Evolutionary conservation across 2,797 vertebrate species (phyloP), one percentile per base, ranked within the genome.

Genomic region (Lateolabrax maculatus): DNA sequence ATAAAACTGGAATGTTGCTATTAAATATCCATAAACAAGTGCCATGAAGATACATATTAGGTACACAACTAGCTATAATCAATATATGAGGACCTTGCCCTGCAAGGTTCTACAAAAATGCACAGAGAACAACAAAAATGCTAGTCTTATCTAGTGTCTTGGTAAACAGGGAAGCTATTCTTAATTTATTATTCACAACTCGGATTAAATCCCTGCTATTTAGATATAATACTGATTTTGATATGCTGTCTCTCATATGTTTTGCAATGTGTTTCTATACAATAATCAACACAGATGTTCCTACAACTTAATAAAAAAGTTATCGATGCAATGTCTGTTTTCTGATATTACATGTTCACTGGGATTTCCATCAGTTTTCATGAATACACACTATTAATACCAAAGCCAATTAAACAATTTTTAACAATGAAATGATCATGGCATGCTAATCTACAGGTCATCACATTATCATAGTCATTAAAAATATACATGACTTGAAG

Each of bases 101-200:
- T 91, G 95, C 95, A 96, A 96, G 95, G 92, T 62, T 84, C 89
- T 86, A 73, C 68, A 83, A 84, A n/a, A 91, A 87, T 82, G 88
- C 79, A 90, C 61, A 80, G 25, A 82, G 51, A 85, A 75, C 39
- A 46, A 83, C 58, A n/a, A 69, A 82, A 83, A 91, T 71, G 58
- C 65, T 76, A 84, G 25, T 51, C 27, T 85, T 43, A 31, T 76
- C 64, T 83, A 55, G 25, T 77, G 56, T 88, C 60, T 79, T 75
- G 36, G 67, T 78, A 43, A 85, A 84, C 77, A 77, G 65, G 63
- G 65, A 75, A 64, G 44, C 11, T 4, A 39, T 61, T 80, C 18
- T 75, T 70, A 60, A 60, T 75, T 46, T 65, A 71, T 55, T 69
- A 75, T 60, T 73, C 15, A 84, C 69, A 80, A 76, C 72, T 77